Evolutionary conservation across 2,888 invertebrate species (phyloP), one percentile per base, ranked within the genome.

Genomic region (Xanthia icteritia): DNA sequence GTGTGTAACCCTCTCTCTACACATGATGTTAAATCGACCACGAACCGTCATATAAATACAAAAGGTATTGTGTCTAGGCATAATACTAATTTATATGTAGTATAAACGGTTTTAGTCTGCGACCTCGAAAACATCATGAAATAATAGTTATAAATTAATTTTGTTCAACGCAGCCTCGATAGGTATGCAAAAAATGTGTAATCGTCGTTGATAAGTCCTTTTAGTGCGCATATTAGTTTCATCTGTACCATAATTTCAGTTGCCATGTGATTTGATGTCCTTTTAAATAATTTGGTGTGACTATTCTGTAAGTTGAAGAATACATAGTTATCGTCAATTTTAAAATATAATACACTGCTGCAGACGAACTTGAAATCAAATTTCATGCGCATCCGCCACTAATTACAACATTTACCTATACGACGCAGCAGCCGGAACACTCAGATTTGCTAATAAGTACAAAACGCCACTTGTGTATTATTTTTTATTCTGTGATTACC

Each of bases 401-500:
- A 92, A 92, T 90, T 90, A 90, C 88, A 86, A 83, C 89, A 85
- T 90, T 91, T 90, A 92, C 88, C 79, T 79, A 83, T 87, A 82
- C 86, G 87, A 89, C 86, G 89, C 90, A 91, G 89, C 87, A 88
- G 84, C 92, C 93, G 93, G 93, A 94, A 94, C 92, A 91, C 92
- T 92, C 88, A 91, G 92, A 91, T 92, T 91, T 88, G 90, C 87
- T 92, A 93, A 93, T 92, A 90, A 90, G 90, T 90, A 93, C 92
- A 92, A 92, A 93, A 92, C 86, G 86, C 84, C 91, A 90, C 91
- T 89, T 88, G 84, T 86, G 89, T 92, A 90, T 91, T 91, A 91
- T 91, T 91, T 91, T 90, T 92, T 91, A 91, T 89, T 90, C 89
- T 91, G 86, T 92, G 93, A 94, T 94, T 94, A 94, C 93, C 87